Evolutionary conservation across 2,888 invertebrate species (phyloP).

Genomic region (Lepeophtheirus nordmannii): DNA sequence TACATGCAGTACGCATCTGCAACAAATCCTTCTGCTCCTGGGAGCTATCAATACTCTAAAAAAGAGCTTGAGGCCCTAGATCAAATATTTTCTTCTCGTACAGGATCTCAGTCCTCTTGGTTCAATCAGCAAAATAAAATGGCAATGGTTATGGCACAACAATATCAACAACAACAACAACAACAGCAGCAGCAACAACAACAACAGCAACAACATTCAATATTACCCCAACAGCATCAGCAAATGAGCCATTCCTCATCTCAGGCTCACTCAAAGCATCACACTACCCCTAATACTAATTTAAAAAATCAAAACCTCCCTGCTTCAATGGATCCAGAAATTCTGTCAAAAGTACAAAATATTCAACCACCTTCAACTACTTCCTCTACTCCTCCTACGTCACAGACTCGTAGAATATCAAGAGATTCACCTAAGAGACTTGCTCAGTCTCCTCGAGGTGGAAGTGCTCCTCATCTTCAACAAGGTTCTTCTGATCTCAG

Average conservation of each 20-base stretch:
- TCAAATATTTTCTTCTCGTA: not conserved
- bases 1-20: constrained; percentile 11
- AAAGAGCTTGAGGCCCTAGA: not conserved
- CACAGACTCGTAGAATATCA: not conserved
- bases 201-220: not conserved
- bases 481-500: constrained; percentile 6
- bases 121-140: not conserved
- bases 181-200: not conserved
- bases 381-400: too few species aligned
- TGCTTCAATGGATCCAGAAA: too few species aligned
- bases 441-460: constrained; percentile 3
- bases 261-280: not conserved
- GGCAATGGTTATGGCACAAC: constrained; percentile 12
- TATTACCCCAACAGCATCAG: not conserved
- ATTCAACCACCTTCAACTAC: not conserved
- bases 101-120: constrained; percentile 7
- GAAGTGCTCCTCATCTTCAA: constrained; percentile 8
- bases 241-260: not conserved
- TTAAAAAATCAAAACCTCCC: too few species aligned
- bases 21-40: not conserved
- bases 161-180: constrained; percentile 19
- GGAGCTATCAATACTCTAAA: not conserved
- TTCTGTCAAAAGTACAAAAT: not conserved
- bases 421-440: not conserved
- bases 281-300: too few species aligned